Evolutionary conservation across 2,113 vertebrate genomes (phyloP).

Genomic region (Ceyx melanurus): DNA sequence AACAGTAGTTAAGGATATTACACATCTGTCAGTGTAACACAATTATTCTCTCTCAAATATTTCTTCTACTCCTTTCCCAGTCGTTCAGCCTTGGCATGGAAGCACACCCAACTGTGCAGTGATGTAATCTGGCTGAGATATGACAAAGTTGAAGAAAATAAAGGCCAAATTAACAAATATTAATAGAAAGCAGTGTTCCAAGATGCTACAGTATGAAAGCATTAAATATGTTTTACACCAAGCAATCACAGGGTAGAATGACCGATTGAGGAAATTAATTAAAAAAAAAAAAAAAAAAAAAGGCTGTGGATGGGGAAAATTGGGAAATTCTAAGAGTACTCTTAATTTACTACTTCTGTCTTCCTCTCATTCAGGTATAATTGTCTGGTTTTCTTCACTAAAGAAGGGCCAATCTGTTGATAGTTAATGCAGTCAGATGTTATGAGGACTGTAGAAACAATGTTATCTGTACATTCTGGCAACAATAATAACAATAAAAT

Average conservation of each 20-base stretch:
- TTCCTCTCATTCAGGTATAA: background rate
- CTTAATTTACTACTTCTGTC: background rate
- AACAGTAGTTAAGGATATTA: background rate
- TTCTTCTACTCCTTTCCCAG: background rate
- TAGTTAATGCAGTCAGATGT: background rate
- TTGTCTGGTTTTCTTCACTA: background rate
- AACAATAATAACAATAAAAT: background rate
- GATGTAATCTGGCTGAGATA: background rate
- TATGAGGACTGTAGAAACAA: background rate
- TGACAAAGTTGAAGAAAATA: background rate
- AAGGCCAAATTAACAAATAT: background rate
- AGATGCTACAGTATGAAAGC: background rate
- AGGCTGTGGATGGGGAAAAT: background rate
- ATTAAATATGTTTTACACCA: background rate
- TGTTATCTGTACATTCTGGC: background rate
- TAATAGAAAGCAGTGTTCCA: background rate
- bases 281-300: background rate
- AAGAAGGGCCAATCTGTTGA: background rate
- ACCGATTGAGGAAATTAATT: background rate
- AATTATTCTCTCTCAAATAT: background rate
- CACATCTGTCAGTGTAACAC: background rate
- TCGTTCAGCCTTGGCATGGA: background rate
- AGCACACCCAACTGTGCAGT: background rate
- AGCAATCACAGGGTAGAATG: background rate
- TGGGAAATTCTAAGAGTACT: background rate